phyloP scores from a whole-genome alignment of 2,113 vertebrate species.

The Zosterops hypoxanthus region DNA sequence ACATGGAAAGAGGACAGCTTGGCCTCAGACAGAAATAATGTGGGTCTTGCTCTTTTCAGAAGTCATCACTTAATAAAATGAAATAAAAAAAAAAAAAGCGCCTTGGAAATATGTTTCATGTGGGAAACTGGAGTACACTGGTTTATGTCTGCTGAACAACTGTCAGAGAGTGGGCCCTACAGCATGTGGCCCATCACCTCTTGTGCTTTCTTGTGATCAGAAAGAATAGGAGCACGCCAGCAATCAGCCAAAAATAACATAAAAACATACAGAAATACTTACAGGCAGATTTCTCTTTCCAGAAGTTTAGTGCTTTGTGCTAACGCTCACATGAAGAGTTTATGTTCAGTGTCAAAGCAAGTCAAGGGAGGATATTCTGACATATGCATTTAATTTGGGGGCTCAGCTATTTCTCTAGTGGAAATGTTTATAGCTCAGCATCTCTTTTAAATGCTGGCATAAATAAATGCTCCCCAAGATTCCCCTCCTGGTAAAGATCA shows the following conservation, averaged over 20 bases:
- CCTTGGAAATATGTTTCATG: conserved; percentile 29
- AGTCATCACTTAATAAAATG: conserved; percentile 45
- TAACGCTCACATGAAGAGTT: conserved; percentile 35
- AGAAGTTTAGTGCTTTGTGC: conserved; percentile 47
- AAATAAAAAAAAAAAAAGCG: neutral
- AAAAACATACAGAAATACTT: conserved; percentile 40
- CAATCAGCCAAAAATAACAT: conserved; percentile 59
- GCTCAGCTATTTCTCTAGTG: conserved; percentile 21
- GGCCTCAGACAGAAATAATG: neutral
- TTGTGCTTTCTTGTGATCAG: conserved; percentile 44
- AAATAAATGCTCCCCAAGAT: conserved; percentile 16
- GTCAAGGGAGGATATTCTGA: conserved; percentile 46
- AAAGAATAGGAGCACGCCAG: conserved; percentile 39
- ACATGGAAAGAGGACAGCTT: conserved; percentile 22
- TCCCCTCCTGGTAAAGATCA: neutral
- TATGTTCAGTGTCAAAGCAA: conserved; percentile 59
- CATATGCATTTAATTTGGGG: conserved; percentile 57
- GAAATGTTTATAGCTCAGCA: conserved; percentile 41
- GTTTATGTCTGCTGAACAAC: conserved; percentile 60
- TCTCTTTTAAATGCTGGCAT: conserved; percentile 28
- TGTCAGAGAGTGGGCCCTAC: conserved; percentile 34
- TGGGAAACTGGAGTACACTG: conserved; percentile 49
- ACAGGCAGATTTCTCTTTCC: conserved; percentile 5
- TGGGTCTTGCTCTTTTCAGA: conserved; percentile 26
- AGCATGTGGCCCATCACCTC: conserved; percentile 66